Conservation (phyloP, 1,140 invertebrate genomes). For the Diplogasteroides magnus region DNA sequence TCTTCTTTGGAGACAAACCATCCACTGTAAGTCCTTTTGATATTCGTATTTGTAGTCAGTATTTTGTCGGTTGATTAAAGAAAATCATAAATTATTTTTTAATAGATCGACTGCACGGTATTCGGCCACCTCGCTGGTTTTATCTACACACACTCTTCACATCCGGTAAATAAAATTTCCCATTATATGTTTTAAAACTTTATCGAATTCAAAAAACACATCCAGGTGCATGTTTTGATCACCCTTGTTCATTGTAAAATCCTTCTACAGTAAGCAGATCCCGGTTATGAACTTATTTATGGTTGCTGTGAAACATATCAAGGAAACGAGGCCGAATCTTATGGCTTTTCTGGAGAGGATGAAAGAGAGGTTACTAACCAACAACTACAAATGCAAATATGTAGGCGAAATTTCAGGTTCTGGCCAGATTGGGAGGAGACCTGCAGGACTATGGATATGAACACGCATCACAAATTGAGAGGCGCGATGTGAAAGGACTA, state of each 20-base stretch:
- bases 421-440: conserved; percentile 47
- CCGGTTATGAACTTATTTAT: too few species aligned
- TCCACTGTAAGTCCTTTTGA: conserved; percentile 66
- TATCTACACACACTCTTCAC: conserved; percentile 33
- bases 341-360: not conserved
- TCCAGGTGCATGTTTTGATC: too few species aligned
- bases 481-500: too few species aligned
- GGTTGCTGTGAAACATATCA: not conserved
- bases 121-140: conserved; percentile 40
- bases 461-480: too few species aligned
- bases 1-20: conserved; percentile 87
- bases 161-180: not conserved
- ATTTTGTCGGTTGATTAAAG: too few species aligned
- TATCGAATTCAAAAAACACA: too few species aligned
- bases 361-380: conserved; percentile 26
- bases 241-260: too few species aligned
- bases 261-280: too few species aligned
- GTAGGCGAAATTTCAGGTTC: conserved; percentile 17
- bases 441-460: conserved; percentile 29
- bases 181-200: not conserved
- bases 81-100: conserved; percentile 6
- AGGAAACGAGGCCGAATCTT: not conserved
- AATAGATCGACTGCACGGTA: conserved; percentile 37
- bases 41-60: not conserved
- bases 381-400: not conserved